Base-by-base conservation (phyloP, 2,113 vertebrate species). In the Brachyhypopomus gauderio region DNA sequence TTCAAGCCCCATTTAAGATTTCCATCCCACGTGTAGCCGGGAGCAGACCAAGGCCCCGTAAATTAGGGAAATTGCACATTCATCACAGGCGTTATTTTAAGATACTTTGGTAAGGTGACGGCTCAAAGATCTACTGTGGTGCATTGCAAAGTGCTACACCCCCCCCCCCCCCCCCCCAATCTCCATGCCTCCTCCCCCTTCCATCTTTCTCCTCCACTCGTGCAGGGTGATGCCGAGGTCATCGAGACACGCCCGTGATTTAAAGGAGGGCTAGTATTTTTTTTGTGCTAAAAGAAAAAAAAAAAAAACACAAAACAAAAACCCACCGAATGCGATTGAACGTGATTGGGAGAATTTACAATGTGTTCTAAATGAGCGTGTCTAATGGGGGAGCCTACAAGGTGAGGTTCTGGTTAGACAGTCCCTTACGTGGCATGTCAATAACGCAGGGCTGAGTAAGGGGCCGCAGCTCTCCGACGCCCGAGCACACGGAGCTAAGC, bases 11-110 rank as follows among this genome's bases (percentile, higher is more conserved):
- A 97, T 97, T 98, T 96, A 97, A 96, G 96, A 97, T 97, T 96
- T 97, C 96, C 96, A 96, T 96, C 94, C 95, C 94, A 93, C 93
- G 93, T 93, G 92, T 95, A 96, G 95, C 95, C 94, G 93, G 94
- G 95, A 96, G 95, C 94, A 94, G 90, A 91, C 92, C 93, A 92
- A 90, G 94, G 93, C 92, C 91, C 94, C 92, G 95, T 98, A 96
- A 99, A 98, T 98, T 97, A 98, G 94, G 95, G 95, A 97, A 96
- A 98, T 96, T 96, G 95, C 96, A 96, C 96, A 98, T 98, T 98
- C 96, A 97, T 99, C 96, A 96, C 94, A 89, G 91, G 91, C 92
- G 95, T 96, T 97, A 96, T 97, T 97, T 96, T 96, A 96, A 97
- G 95, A 97, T 95, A 95, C 95, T 95, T 95, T 89, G 88, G 93